Evolutionary conservation across 30 jellyfish, hydroid and myxozoan genomes (phyloP), one percentile per base, ranked within the genome.

Genomic region (Turritopsis dohrnii): DNA sequence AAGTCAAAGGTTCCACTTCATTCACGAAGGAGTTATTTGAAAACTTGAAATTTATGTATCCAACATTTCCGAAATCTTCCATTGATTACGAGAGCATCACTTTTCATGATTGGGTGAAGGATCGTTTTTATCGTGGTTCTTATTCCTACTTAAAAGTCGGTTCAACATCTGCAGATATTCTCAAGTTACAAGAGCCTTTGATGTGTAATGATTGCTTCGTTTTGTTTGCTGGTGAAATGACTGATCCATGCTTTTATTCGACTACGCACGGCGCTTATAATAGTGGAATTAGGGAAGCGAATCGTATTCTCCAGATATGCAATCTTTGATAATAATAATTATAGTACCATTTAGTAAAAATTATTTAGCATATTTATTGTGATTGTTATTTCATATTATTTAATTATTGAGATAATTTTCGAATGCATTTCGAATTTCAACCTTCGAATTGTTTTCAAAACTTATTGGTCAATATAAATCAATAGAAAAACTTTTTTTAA

Each of bases 171-270:
- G 53, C 52, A 28, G 80, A 79, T 20, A 24, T 79, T 20, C 26
- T 24, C 52, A n/a, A 21, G 30, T 29, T 79, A 52, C 26, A 79
- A 52, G 53, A 79, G 9, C 85, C 85, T 28, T 21, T 79, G 30
- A 19, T 16, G 1, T 21, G 80, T 1, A 27, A 29, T 19, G 8
- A 79, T 28, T 16, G 52, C n/a, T 21, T 23, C 22, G 22, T 79
- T 7, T 29, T 79, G 24, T 52, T 79, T 30, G 80, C 82, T 30
- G 85, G 85, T 52, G 85, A 79, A 79, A 79, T 79, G 81, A 79
- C 85, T 25, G 80, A 29, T 30, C 77, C 30, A 20, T 20, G 21
- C 22, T 79, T 29, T 79, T 79, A 29, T 53, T 79, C 85, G 0
- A 79, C 85, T 20, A 79, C 85, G 13, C 85, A 79, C 52, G 85